Percentiles rank a stretch among this genome's conserved stretches.
Conservation (phyloP, 2,797 vertebrate species). For the Oreochromis mossambicus region DNA sequence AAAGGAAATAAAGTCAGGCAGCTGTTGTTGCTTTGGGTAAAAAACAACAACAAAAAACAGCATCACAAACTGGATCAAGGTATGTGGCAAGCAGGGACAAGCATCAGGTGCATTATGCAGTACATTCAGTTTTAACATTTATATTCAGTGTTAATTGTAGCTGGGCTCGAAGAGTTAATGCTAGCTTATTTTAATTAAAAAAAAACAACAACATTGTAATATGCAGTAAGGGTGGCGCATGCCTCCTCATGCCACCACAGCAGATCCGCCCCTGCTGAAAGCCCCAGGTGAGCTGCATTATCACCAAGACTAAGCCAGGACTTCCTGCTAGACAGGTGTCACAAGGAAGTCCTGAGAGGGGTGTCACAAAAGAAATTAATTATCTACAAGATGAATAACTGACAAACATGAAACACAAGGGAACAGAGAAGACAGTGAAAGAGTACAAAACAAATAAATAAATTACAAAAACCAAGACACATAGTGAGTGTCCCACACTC, state of each 20-base stretch:
- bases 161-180: not conserved
- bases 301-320: not conserved
- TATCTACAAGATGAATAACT: not conserved
- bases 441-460: not conserved
- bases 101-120: not conserved
- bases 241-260: not conserved
- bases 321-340: not conserved
- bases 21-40: not conserved
- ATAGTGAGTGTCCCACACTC: not conserved
- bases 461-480: not conserved
- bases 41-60: not conserved
- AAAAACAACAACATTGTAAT: accelerated
- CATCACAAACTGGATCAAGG: not conserved
- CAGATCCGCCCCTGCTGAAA: accelerated
- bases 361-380: not conserved
- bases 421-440: not conserved
- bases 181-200: not conserved
- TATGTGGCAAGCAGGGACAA: not conserved
- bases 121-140: not conserved
- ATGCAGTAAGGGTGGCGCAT: not conserved
- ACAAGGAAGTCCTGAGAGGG: not conserved
- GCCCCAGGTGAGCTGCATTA: not conserved
- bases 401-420: accelerated
- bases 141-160: not conserved
- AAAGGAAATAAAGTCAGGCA: not conserved